Evolutionary conservation across 2,113 vertebrate genomes (phyloP).

Genomic region (Spea multiplicata): DNA sequence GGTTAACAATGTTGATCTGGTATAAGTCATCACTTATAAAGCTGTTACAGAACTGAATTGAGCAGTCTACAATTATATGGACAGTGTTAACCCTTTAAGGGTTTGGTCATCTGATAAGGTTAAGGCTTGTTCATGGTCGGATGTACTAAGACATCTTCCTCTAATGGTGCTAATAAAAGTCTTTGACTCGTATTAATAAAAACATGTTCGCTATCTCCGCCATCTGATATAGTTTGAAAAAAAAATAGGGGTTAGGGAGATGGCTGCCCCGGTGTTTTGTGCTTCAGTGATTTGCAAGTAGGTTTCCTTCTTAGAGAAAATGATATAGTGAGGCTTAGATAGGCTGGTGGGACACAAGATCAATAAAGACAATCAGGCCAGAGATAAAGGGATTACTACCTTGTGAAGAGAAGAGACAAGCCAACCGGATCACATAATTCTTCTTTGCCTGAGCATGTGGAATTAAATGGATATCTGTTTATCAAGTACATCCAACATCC

Average conservation of each 20-base stretch:
- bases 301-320: constrained; percentile 39
- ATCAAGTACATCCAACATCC: constrained; percentile 31
- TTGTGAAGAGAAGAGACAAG: constrained; percentile 43
- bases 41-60: too few species aligned
- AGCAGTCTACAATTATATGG: too few species aligned
- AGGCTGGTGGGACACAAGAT: constrained; percentile 43
- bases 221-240: too few species aligned
- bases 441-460: constrained; percentile 24
- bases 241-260: background rate
- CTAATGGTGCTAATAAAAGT: too few species aligned
- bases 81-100: too few species aligned
- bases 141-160: too few species aligned
- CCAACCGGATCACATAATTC: constrained; percentile 35
- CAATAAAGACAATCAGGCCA: constrained; percentile 53
- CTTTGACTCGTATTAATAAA: too few species aligned
- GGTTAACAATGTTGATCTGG: too few species aligned
- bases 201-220: too few species aligned
- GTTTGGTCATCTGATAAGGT: too few species aligned
- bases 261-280: background rate
- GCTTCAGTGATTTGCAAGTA: constrained; percentile 25
- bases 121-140: too few species aligned
- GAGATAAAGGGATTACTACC: constrained; percentile 55
- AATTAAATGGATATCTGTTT: constrained; percentile 38
- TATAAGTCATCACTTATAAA: too few species aligned
- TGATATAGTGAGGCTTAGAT: constrained; percentile 17